Evolutionary conservation across 2,113 vertebrate species (phyloP), one percentile per base, ranked within the genome.

Genomic region (Verasper variegatus): DNA sequence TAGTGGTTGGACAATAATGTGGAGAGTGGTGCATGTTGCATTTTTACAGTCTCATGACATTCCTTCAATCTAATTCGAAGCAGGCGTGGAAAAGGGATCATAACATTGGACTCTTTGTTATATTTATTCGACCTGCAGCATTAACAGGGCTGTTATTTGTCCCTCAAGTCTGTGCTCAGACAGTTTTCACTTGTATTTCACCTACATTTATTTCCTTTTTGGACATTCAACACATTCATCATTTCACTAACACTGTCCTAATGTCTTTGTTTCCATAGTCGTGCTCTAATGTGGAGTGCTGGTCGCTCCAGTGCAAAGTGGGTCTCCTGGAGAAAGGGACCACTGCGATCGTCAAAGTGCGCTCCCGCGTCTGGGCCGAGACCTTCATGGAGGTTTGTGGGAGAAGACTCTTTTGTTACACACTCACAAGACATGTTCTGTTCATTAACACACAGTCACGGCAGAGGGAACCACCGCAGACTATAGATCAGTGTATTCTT

Each of bases 341-440:
- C 4, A 96, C 95, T 10, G 93, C 92, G 17, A 95, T 95, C 76
- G 88, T 98, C 56, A 94, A 92, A 71, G 92, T 98, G 76, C 95
- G 94, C 67, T 97, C 96, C 47, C 95, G 95, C 6, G 55, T 98
- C 83, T 96, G 95, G 95, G 95, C 95, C 1, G 93, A 95, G 91
- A 96, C 96, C 60, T 96, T 98, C 86, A 88, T 90, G 3, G 94
- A 96, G 93, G 97, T 97, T 81, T 78, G 93, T 89, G 35, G 45
- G 62, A 21, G 57, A 18, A n/a, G 24, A 55, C 57, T 56, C 23
- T 15, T 31, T 52, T 60, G 7, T 68, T 47, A 24, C 60, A 80
- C 60, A 80, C 60, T 42, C 26, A 47, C 49, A 56, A 6, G 1
- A 62, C 47, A 58, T 37, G 18, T 27, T 35, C 45, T 55, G 54